These are phyloP conservation scores for Upupa epops DNA, from an alignment of 2,113 vertebrate genomes.

Conservation along the genomic window DNA sequence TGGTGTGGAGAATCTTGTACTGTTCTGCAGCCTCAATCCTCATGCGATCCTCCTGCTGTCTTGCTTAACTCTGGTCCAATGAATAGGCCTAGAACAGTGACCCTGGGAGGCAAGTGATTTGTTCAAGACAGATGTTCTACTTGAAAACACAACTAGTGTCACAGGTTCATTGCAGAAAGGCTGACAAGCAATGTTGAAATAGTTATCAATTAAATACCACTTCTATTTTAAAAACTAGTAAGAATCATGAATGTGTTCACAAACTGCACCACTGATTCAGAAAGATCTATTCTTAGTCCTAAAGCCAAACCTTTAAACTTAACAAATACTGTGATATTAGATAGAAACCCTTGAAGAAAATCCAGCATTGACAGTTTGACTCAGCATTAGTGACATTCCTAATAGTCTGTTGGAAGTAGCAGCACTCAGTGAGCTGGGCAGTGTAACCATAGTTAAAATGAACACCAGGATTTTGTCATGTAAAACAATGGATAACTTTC, in stretches of 20 bases:
- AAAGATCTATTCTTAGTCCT: background rate
- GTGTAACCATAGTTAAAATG: background rate
- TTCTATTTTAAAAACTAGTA: background rate
- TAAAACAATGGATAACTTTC: background rate
- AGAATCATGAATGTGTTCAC: background rate
- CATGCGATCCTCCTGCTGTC: background rate
- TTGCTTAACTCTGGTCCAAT: background rate
- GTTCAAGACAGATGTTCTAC: background rate
- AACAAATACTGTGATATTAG: background rate
- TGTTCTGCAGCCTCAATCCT: background rate
- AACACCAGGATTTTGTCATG: background rate
- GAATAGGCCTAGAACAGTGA: background rate
- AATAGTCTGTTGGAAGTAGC: background rate
- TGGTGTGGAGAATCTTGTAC: background rate
- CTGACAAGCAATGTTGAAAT: background rate
- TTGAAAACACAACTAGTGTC: background rate
- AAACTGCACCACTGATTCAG: background rate
- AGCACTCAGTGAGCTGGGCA: background rate
- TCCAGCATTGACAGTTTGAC: rapidly evolving
- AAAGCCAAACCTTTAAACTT: background rate
- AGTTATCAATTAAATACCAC: background rate
- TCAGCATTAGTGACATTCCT: background rate
- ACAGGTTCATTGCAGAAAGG: background rate
- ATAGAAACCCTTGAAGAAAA: background rate
- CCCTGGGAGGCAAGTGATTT: background rate